Evolutionary conservation across 2,888 invertebrate genomes (phyloP).

Genomic region (Drosophila anceps): DNA sequence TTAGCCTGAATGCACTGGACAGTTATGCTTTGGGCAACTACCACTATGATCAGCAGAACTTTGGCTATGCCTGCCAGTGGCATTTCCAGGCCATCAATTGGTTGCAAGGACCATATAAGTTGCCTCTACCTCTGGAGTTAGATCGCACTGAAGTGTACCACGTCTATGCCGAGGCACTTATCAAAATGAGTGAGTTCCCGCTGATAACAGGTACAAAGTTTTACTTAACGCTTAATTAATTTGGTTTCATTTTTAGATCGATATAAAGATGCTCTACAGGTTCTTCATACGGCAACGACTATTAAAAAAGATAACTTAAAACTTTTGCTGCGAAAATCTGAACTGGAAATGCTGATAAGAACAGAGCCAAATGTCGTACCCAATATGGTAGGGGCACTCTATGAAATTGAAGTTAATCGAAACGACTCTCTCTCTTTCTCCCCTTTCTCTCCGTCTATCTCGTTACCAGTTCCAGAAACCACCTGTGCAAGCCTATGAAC

Average conservation of each 20-base stretch:
- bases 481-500: conserved; percentile 36
- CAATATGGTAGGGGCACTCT: conserved; percentile 36
- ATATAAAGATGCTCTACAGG: conserved; percentile 60
- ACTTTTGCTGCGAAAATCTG: conserved; percentile 58
- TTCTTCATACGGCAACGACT: conserved; percentile 55
- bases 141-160: conserved; percentile 51
- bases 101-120: conserved; percentile 11
- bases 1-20: conserved; percentile 69
- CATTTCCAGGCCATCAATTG: conserved; percentile 60
- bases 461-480: conserved; percentile 13
- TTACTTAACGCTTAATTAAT: neutral
- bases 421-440: neutral
- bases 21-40: conserved; percentile 72
- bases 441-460: neutral
- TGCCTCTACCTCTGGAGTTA: conserved; percentile 33
- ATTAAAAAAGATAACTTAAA: conserved; percentile 52
- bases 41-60: conserved; percentile 50
- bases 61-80: conserved; percentile 70
- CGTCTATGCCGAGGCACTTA: conserved; percentile 73
- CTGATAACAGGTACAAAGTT: neutral
- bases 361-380: conserved; percentile 22
- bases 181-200: conserved; percentile 73
- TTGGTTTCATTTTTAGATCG: conserved; percentile 36
- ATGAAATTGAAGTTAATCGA: neutral
- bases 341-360: conserved; percentile 68